Evolutionary conservation across 2,888 invertebrate genomes (phyloP), one percentile per base, ranked within the genome.

Genomic region (Cybosia mesomella): DNA sequence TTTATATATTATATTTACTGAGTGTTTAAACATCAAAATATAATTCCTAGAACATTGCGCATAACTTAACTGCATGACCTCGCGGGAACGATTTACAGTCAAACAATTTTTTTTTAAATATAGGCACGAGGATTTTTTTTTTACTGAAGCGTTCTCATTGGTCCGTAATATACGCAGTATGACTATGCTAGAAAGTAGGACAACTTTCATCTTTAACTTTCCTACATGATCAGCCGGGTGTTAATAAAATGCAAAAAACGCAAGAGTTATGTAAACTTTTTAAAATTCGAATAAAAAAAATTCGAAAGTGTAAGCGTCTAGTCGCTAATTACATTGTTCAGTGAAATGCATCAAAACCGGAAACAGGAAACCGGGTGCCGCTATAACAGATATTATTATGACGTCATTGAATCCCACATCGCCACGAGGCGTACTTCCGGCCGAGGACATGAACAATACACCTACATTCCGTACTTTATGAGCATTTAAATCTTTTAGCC

Each of bases 301-400:
- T 75, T 70, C 72, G 74, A 77, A 80, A 82, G 74, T 66, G 66
- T 72, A 63, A 70, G 72, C 69, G 61, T 77, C 69, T 77, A 68
- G 68, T 64, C 24, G 60, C 58, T 76, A 80, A 80, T 76, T 73
- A 79, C 43, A 73, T 68, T 74, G 77, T 76, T 81, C 76, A 78
- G 77, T 77, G 73, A 81, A 83, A 82, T 82, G 83, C 78, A 81
- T 76, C 83, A 75, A 81, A 79, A 82, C 81, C 69, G 78, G 85
- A 83, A 83, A 81, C 81, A 84, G 91, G 89, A 91, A 87, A 81
- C 79, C 77, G 84, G 82, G 83, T 81, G 81, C 81, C 83, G 83
- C 76, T 84, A 80, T 84, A 87, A 79, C 89, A 90, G 89, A 91
- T 87, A 89, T 89, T 86, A 85, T 84, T 85, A 86, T 90, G 91